These are phyloP conservation scores for Oreochromis aureus DNA, from an alignment of 2,113 vertebrate species.

Conservation along the genomic window DNA sequence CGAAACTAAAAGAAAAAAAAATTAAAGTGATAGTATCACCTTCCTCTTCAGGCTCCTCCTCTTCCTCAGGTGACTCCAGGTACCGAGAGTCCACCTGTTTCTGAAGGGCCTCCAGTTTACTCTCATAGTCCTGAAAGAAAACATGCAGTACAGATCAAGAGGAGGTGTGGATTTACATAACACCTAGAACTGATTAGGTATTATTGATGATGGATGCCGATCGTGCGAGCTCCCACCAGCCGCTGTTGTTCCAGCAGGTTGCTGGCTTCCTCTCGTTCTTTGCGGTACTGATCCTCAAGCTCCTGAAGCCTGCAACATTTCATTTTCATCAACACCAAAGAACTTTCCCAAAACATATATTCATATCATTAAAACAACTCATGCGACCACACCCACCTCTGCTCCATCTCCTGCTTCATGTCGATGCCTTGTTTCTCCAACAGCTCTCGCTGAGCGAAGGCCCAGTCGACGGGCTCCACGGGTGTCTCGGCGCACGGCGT, in stretches of 20 bases:
- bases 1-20: not conserved
- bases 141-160: not conserved
- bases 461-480: constrained; percentile 92
- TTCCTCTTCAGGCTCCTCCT: constrained; percentile 94
- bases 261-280: constrained; percentile 92
- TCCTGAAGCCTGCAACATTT: constrained; percentile 84
- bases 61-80: constrained; percentile 89
- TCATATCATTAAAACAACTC: not conserved
- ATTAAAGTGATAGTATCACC: constrained; percentile 63
- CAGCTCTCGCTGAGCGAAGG: constrained; percentile 92
- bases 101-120: constrained; percentile 93
- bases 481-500: constrained; percentile 93
- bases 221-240: constrained; percentile 74
- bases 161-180: not conserved
- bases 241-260: constrained; percentile 96
- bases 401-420: constrained; percentile 99
- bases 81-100: constrained; percentile 91
- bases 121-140: constrained; percentile 88
- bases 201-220: not conserved
- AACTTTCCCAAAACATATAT: not conserved
- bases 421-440: constrained; percentile 98
- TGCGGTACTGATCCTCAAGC: constrained; percentile 92
- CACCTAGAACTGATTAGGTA: not conserved
- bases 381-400: constrained; percentile 71
- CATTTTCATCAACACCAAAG: not conserved